Percentiles rank a stretch among this genome's conserved stretches.
phyloP scores from a whole-genome alignment of 2,113 vertebrate genomes.

The Gallinago jamesoni region DNA sequence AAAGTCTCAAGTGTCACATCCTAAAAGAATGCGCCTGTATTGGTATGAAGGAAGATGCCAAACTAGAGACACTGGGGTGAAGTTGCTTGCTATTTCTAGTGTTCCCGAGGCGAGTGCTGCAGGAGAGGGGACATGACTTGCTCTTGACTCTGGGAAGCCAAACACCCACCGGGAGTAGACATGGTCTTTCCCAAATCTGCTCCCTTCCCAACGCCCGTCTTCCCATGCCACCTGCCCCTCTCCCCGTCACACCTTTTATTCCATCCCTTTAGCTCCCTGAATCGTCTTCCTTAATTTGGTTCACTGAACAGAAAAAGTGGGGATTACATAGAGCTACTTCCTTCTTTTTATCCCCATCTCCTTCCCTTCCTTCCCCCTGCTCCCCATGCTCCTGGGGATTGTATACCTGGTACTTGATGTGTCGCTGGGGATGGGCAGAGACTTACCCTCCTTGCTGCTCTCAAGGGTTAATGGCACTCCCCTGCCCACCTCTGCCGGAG shows the following conservation, averaged over 20 bases:
- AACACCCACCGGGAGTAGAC: not conserved
- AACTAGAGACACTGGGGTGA: not conserved
- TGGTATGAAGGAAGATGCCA: not conserved
- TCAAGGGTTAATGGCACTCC: not conserved
- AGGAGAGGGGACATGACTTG: not conserved
- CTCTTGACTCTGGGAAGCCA: not conserved
- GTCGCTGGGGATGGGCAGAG: not conserved
- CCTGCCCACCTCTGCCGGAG: not conserved
- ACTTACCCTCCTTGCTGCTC: not conserved
- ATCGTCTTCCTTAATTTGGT: accelerated
- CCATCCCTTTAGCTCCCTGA: not conserved
- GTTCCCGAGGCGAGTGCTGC: not conserved
- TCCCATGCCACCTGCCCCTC: not conserved
- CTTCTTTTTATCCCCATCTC: not conserved
- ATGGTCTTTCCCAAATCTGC: not conserved
- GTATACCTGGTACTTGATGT: not conserved
- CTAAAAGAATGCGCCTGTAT: not conserved
- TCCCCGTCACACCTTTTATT: not conserved
- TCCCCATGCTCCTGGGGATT: not conserved
- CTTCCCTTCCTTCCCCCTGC: not conserved
- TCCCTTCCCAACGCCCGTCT: not conserved
- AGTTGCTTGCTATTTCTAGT: not conserved
- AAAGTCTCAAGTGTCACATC: not conserved
- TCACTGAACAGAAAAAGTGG: accelerated
- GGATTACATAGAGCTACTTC: not conserved